phyloP scores from a whole-genome alignment of 35 echinoderm and acorn worm species.

The Apostichopus parvimensis region DNA sequence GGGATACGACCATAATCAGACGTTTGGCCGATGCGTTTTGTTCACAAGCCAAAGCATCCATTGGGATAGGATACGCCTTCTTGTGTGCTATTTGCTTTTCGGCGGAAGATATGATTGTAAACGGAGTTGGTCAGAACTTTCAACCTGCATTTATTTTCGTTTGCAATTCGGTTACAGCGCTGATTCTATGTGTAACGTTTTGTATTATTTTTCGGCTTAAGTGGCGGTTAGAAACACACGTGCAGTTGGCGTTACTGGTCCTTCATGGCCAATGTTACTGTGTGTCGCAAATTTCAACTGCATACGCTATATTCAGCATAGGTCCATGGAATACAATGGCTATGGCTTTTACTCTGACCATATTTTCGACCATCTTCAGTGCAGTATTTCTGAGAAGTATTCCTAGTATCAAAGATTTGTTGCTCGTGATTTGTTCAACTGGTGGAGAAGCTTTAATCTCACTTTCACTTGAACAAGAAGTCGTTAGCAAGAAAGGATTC shows the following conservation, averaged over 20 bases:
- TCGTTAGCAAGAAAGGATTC: background rate
- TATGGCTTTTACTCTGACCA: background rate
- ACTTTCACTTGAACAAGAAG: background rate
- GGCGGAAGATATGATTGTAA: background rate
- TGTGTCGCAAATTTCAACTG: background rate
- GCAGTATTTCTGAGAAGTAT: background rate
- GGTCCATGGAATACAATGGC: constrained; percentile 10
- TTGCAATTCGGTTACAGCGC: background rate
- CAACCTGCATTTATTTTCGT: constrained; percentile 7
- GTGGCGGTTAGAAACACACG: background rate
- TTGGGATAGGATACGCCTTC: background rate
- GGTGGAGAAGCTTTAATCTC: background rate
- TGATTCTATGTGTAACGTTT: background rate
- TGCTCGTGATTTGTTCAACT: background rate
- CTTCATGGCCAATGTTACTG: background rate
- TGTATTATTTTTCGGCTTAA: background rate
- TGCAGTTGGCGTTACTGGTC: background rate
- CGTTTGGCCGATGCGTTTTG: no score
- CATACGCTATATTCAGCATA: background rate
- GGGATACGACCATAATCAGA: no score
- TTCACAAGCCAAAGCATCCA: background rate
- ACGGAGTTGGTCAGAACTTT: background rate
- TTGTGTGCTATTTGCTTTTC: background rate
- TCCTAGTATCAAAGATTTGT: background rate
- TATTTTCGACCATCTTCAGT: background rate